These are phyloP conservation scores for Athrips mouffetella DNA, from an alignment of 2,888 invertebrate genomes.

Conservation along the genomic window DNA sequence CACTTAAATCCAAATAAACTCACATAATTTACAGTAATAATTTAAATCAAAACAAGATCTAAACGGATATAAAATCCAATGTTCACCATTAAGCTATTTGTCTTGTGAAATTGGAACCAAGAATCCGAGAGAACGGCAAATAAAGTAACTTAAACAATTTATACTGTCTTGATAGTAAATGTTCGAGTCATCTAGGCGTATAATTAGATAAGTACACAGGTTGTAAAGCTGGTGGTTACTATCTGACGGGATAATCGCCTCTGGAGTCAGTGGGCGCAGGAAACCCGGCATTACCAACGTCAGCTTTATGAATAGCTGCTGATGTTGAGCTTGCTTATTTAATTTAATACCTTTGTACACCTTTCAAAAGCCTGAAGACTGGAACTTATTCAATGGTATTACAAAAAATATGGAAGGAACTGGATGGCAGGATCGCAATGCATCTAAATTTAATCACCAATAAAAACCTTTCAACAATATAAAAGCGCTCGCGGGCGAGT, in stretches of 20 bases:
- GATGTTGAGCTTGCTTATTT: conserved; percentile 2
- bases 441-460: no score
- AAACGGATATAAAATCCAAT: no score
- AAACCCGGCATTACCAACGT: conserved; percentile 13
- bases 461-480: no score
- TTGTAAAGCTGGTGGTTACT: conserved; percentile 9
- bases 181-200: conserved; percentile 13
- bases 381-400: no score
- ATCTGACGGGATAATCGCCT: conserved; percentile 17
- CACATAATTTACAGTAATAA: background rate
- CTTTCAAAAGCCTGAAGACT: no score
- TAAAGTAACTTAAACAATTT: background rate
- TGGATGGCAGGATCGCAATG: no score
- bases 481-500: no score
- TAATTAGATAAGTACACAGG: conserved; percentile 26
- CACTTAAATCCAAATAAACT: no score
- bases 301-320: conserved; percentile 13
- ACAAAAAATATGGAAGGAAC: no score
- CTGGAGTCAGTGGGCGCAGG: conserved; percentile 4
- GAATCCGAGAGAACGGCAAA: background rate
- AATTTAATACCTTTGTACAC: conserved; percentile 1
- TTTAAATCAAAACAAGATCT: background rate
- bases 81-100: no score
- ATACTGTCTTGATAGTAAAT: conserved; percentile 5
- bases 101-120: background rate